A percentile compares a stretch with the other conserved stretches of the same genome.
phyloP scores from a whole-genome alignment of 1,140 invertebrate genomes.

The Oppia nitens region DNA sequence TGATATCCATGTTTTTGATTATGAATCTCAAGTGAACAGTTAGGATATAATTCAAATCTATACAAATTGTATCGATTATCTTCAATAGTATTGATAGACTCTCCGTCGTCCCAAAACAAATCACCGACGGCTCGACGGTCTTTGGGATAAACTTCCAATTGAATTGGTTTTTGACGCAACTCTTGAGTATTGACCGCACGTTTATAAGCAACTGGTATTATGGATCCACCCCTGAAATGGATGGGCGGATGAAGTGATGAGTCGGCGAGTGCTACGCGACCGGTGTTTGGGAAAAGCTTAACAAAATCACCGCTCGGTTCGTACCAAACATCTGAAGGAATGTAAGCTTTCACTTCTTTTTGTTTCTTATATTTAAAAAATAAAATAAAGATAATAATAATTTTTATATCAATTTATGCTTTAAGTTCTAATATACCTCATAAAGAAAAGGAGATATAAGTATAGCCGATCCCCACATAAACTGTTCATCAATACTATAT shows the following conservation, averaged over 20 bases:
- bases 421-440: slow-evolving; percentile 7
- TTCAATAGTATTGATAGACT: background rate
- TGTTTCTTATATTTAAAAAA: slow-evolving; percentile 3
- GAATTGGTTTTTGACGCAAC: slow-evolving; percentile 28
- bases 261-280: background rate
- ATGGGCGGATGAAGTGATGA: background rate
- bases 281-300: background rate
- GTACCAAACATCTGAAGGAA: slow-evolving; percentile 3
- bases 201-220: background rate
- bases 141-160: slow-evolving; percentile 39
- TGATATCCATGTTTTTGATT: background rate
- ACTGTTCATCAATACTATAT: slow-evolving; percentile 12
- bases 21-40: background rate
- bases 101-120: background rate
- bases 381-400: too few relatives aligned
- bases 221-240: background rate
- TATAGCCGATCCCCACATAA: slow-evolving; percentile 5
- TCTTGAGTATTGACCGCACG: background rate
- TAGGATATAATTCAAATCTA: background rate
- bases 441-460: slow-evolving; percentile 13
- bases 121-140: background rate
- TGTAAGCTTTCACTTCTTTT: background rate
- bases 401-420: too few relatives aligned
- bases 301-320: background rate
- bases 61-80: background rate